Conservation (phyloP, 2,888 invertebrate genomes). For the Epinotia ramella region DNA sequence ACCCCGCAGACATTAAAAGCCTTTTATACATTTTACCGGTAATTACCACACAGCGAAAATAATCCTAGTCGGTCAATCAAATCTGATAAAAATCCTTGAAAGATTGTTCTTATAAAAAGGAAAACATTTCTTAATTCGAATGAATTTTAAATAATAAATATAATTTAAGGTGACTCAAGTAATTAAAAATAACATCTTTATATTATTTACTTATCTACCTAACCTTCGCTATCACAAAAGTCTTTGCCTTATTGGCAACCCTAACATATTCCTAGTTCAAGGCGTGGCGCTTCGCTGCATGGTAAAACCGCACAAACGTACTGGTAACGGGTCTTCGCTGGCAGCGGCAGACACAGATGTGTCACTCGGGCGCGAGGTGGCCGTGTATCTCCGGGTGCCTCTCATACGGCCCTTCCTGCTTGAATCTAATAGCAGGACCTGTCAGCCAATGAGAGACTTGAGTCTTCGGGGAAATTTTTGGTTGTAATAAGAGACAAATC, state of each 20-base stretch:
- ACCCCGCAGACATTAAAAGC: slow-evolving; percentile 85
- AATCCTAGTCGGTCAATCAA: slow-evolving; percentile 27
- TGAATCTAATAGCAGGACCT: slow-evolving; percentile 84
- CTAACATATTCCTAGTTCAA: not conserved
- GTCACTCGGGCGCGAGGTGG: slow-evolving; percentile 80
- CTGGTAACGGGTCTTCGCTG: slow-evolving; percentile 82
- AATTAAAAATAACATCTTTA: not conserved
- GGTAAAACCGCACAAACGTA: slow-evolving; percentile 75
- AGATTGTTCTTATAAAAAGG: not conserved
- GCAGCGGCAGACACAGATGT: slow-evolving; percentile 81
- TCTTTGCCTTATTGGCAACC: not conserved
- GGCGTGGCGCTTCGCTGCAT: slow-evolving; percentile 64
- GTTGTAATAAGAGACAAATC: not conserved
- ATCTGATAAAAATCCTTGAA: not conserved
- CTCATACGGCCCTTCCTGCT: slow-evolving; percentile 78
- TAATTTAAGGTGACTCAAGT: not conserved
- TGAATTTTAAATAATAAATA: no score
- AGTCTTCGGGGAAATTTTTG: slow-evolving; percentile 47
- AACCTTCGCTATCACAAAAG: not conserved
- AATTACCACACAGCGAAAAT: slow-evolving; percentile 77
- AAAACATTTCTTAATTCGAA: no score
- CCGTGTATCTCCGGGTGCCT: slow-evolving; percentile 76
- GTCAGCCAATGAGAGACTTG: slow-evolving; percentile 76
- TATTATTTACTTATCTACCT: not conserved
- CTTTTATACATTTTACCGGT: slow-evolving; percentile 63